Conservation (phyloP, 37 sponge, comb jelly and placozoan species). For the Beroe ovata region DNA sequence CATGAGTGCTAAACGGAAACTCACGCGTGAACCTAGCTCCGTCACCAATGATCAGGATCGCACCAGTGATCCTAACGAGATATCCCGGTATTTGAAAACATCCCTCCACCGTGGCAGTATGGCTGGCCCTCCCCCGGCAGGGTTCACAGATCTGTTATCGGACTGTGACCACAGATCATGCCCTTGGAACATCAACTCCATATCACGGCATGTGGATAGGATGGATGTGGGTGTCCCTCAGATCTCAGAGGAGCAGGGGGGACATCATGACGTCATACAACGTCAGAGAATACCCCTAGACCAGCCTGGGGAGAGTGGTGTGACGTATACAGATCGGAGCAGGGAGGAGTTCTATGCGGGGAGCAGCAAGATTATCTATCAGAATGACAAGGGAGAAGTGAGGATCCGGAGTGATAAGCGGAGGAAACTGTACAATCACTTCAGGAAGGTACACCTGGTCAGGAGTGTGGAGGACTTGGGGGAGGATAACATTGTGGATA, state of each 20-base stretch:
- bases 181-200: conserved; percentile 41
- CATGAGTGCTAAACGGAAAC: conserved; percentile 4
- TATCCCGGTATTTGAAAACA: conserved; percentile 1
- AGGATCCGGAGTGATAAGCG: not conserved
- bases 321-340: not conserved
- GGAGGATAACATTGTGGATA: conserved; percentile 26
- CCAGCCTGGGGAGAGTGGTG: not conserved
- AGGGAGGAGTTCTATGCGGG: conserved; percentile 36
- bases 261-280: not conserved
- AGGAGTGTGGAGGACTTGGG: conserved; percentile 3
- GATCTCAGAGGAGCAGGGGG: not conserved
- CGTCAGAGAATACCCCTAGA: not conserved
- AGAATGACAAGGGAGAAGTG: conserved; percentile 14
- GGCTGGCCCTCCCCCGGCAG: conserved; percentile 41
- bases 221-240: conserved; percentile 26
- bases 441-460: conserved; percentile 31
- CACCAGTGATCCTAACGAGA: too few species aligned
- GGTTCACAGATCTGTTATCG: not conserved
- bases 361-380: conserved; percentile 14
- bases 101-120: conserved; percentile 55
- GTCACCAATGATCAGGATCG: conserved; percentile 10
- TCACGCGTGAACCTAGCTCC: conserved; percentile 14
- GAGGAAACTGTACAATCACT: not conserved
- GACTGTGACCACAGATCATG: conserved; percentile 14
- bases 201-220: not conserved